These are phyloP conservation scores for Luidia sarsii DNA, from an alignment of 53 echinoderm and acorn worm species.

Conservation along the genomic window DNA sequence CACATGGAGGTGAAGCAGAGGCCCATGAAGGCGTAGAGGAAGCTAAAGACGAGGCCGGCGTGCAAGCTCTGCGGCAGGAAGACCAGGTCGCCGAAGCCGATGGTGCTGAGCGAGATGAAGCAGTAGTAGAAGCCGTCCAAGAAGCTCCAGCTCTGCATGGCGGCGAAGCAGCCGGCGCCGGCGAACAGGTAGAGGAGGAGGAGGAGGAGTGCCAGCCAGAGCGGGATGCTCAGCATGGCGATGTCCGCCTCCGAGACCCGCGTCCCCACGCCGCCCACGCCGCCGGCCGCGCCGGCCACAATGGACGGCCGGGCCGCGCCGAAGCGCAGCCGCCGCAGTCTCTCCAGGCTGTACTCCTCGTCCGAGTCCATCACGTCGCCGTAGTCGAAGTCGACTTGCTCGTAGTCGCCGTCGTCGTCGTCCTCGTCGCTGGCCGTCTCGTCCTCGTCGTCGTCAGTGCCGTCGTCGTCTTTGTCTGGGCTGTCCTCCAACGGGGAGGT, in stretches of 20 bases:
- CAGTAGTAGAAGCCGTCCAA: slow-evolving; percentile 84
- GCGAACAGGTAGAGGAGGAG: slow-evolving; percentile 70
- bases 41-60: slow-evolving; percentile 60
- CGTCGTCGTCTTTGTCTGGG: neutral
- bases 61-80: slow-evolving; percentile 54
- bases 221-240: slow-evolving; percentile 72
- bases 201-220: slow-evolving; percentile 77
- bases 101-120: slow-evolving; percentile 92
- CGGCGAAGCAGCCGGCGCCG: slow-evolving; percentile 68
- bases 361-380: slow-evolving; percentile 43
- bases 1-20: slow-evolving; percentile 91
- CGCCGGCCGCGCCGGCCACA: slow-evolving; percentile 18
- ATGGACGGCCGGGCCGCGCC: slow-evolving; percentile 3
- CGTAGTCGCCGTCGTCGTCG: slow-evolving; percentile 7
- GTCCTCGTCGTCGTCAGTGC: neutral
- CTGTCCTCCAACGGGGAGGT: neutral
- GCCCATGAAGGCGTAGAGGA: slow-evolving; percentile 78
- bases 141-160: slow-evolving; percentile 55
- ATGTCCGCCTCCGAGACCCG: slow-evolving; percentile 66
- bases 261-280: slow-evolving; percentile 26
- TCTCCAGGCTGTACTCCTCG: slow-evolving; percentile 19
- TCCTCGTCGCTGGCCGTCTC: neutral
- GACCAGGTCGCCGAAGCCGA: slow-evolving; percentile 88
- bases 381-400: neutral
- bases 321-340: neutral